Conservation (phyloP, 2,113 vertebrate species). For the Catharus minimus region DNA sequence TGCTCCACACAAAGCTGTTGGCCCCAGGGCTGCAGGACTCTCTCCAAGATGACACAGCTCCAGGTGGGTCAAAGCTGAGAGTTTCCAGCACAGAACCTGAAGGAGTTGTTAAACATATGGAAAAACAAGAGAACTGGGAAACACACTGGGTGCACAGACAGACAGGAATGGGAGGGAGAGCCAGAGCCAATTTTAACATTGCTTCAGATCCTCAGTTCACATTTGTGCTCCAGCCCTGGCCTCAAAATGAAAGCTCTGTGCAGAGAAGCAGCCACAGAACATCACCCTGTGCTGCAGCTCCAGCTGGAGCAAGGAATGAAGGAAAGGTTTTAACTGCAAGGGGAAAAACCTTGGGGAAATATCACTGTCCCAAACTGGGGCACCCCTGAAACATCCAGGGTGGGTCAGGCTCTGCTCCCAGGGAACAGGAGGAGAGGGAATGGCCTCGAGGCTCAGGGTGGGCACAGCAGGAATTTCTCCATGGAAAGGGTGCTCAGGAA, state of each 20-base stretch:
- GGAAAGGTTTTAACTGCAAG: neutral
- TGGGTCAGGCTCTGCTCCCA: neutral
- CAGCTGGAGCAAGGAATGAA: neutral
- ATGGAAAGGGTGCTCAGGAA: neutral
- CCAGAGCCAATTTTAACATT: neutral
- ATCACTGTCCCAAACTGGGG: neutral
- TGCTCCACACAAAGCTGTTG: slow-evolving; percentile 15
- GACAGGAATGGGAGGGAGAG: neutral
- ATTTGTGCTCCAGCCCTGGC: neutral
- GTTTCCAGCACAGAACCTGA: slow-evolving; percentile 41
- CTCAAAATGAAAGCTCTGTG: neutral
- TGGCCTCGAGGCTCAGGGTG: neutral
- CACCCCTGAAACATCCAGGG: neutral
- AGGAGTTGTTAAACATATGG: slow-evolving; percentile 1
- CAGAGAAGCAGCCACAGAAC: neutral
- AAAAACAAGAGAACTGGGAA: neutral
- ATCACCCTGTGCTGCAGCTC: neutral
- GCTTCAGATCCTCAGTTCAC: neutral
- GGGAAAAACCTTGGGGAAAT: neutral
- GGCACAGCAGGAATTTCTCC: neutral
- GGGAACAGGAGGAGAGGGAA: neutral
- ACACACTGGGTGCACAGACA: neutral
- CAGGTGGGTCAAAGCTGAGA: slow-evolving; percentile 62
- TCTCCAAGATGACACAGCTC: slow-evolving; percentile 58
- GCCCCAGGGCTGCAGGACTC: neutral